These are phyloP conservation scores for Lasioglossum oenotherae DNA, from an alignment of 2,888 invertebrate species.

Conservation along the genomic window DNA sequence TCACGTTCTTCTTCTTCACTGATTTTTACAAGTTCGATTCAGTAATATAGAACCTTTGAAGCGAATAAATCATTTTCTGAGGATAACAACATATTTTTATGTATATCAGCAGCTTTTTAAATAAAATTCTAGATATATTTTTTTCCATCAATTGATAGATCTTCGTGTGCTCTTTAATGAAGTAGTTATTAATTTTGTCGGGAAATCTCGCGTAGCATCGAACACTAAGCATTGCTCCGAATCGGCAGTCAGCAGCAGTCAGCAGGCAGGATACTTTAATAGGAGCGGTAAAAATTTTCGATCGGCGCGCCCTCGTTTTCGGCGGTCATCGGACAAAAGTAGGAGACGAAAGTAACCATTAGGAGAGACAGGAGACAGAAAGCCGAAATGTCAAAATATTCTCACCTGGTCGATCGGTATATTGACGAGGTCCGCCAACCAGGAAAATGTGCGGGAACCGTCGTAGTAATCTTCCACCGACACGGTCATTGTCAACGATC, in stretches of 20 bases:
- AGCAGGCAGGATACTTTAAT: conserved; percentile 20
- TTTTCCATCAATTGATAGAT: no score
- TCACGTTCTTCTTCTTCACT: no score
- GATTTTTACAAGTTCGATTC: no score
- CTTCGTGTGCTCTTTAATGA: no score
- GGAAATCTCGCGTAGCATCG: not conserved
- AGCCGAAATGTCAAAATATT: conserved; percentile 20
- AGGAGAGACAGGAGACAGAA: not conserved
- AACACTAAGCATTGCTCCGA: not conserved
- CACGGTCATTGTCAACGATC: conserved; percentile 68
- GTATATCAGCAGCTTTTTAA: no score
- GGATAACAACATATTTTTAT: no score
- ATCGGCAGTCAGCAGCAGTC: not conserved
- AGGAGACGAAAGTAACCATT: not conserved
- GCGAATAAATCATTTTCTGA: no score
- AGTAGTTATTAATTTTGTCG: not conserved
- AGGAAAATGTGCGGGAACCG: conserved; percentile 90
- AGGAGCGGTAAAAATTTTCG: conserved; percentile 14
- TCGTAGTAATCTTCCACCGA: conserved; percentile 86
- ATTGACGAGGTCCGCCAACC: conserved; percentile 89
- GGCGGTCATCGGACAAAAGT: conserved; percentile 31
- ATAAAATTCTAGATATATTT: no score
- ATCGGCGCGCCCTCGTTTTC: conserved; percentile 53
- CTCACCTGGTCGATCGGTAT: conserved; percentile 93
- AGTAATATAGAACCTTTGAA: no score